Evolutionary conservation across 2,113 vertebrate species (phyloP).

Genomic region (Dasyurus viverrinus): DNA sequence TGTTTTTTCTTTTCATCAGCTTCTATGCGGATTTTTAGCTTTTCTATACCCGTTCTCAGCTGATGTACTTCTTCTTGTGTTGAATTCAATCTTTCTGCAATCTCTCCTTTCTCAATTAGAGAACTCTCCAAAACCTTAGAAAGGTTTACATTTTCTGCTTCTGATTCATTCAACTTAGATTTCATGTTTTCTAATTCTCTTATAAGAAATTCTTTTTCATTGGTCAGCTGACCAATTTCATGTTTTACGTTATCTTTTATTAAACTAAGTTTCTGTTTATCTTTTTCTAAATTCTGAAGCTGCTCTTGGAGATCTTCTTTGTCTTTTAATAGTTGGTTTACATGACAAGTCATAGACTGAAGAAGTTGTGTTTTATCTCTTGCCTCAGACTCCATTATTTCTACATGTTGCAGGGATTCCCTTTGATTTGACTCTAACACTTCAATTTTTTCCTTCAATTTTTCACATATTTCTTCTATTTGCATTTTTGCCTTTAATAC

Average conservation of each 20-base stretch:
- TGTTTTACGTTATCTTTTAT: conserved; percentile 82
- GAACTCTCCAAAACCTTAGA: conserved; percentile 88
- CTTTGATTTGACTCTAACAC: conserved; percentile 82
- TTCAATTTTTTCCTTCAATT: conserved; percentile 83
- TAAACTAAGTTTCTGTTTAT: conserved; percentile 66
- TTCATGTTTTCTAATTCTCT: conserved; percentile 84
- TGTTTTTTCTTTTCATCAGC: conserved; percentile 90
- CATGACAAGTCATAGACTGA: conserved; percentile 77
- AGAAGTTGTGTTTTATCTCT: conserved; percentile 80
- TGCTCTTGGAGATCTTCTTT: conserved; percentile 81
- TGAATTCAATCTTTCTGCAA: conserved; percentile 87
- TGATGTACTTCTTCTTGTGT: conserved; percentile 89
- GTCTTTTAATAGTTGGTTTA: conserved; percentile 80
- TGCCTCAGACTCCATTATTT: conserved; percentile 85
- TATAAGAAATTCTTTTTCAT: conserved; percentile 81
- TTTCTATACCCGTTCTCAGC: conserved; percentile 91
- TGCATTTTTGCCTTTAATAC: conserved; percentile 86
- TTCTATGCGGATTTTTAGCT: conserved; percentile 92
- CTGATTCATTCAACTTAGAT: conserved; percentile 82
- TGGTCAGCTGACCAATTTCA: conserved; percentile 80
- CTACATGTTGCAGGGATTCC: conserved; percentile 81
- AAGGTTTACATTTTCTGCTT: conserved; percentile 84
- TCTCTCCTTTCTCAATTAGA: conserved; percentile 89
- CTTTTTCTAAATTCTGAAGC: conserved; percentile 81
- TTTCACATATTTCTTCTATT: conserved; percentile 80